Evolutionary conservation across 2,888 invertebrate species (phyloP).

Genomic region (Caenorhabditis japonica): DNA sequence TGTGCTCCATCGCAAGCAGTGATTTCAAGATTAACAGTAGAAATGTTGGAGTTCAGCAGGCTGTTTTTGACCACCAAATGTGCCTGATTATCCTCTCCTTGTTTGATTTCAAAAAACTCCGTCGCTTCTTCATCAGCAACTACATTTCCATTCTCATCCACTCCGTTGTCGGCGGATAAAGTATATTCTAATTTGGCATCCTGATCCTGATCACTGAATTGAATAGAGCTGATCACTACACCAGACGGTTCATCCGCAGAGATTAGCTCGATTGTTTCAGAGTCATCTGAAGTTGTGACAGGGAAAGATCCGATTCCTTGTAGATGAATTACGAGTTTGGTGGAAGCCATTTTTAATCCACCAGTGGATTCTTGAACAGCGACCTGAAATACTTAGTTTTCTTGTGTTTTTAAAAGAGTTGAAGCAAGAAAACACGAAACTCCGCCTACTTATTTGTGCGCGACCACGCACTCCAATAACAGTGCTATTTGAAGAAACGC

Average conservation of each 20-base stretch:
- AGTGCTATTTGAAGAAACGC: too few species aligned
- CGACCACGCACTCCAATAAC: too few species aligned
- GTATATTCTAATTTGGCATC: conserved; percentile 31
- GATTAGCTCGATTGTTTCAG: conserved; percentile 8
- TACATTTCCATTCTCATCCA: conserved; percentile 25
- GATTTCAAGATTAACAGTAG: conserved; percentile 22
- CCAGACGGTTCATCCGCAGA: conserved; percentile 41
- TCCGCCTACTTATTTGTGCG: too few species aligned
- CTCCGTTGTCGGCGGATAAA: neutral
- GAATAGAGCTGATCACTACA: conserved; percentile 38
- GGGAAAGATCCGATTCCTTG: conserved; percentile 43
- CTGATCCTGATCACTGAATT: conserved; percentile 31
- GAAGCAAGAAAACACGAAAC: too few species aligned
- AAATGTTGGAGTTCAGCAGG: conserved; percentile 2
- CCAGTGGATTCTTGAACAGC: conserved; percentile 36
- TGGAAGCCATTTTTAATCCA: conserved; percentile 38
- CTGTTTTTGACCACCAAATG: conserved; percentile 19
- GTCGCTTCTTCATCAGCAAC: neutral
- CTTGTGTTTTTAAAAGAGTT: neutral
- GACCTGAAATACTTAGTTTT: conserved; percentile 9
- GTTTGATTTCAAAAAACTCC: conserved; percentile 18
- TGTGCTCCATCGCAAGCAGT: conserved; percentile 76
- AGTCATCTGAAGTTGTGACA: neutral
- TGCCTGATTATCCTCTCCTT: conserved; percentile 24
- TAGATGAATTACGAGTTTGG: conserved; percentile 17